Evolutionary conservation across 2,797 vertebrate species (phyloP), one percentile per base, ranked within the genome.

Genomic region (Erpetoichthys calabaricus): DNA sequence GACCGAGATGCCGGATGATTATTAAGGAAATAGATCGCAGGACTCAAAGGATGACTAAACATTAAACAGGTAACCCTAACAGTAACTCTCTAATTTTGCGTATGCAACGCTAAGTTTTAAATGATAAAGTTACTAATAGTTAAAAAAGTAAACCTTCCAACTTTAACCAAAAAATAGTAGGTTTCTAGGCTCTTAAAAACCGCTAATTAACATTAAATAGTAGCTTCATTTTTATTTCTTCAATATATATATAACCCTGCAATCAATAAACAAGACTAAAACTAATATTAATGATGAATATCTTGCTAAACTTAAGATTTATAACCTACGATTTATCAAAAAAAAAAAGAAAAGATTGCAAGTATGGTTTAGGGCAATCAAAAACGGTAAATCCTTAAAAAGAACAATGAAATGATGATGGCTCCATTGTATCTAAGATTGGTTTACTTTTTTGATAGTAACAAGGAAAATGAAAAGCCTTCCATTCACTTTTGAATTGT

Each of bases 371-470:
- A 89, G 84, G 85, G 75, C 75, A 78, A 58, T 75, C 80, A 80
- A 87, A 25, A 85, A 84, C 73, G 72, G 72, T 76, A 77, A 71
- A 76, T 83, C 73, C 63, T 82, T 72, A 81, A 25, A 25, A 75
- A 82, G 79, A 73, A 82, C 77, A 80, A 75, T 85, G 78, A 77
- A 53, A 55, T 59, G 62, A 55, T 64, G 59, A 80, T 86, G 77
- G 81, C 85, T 83, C 83, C 56, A 84, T 89, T 88, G 81, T 83
- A 79, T 78, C 79, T 80, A 82, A 80, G 82, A 87, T 89, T 88
- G 94, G 94, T 99, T 99, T 98, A 99, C 94, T 97, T 97, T 97
- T 99, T 98, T 96, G 89, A 91, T 91, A 87, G 83, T 84, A 86
- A 86, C 81, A 65, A 75, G 76, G 76, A 74, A 70, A 82, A 73